Percentiles rank a stretch among this genome's conserved stretches.
phyloP scores from a whole-genome alignment of 30 jellyfish, hydroid and myxozoan genomes.

The Clytia hemisphaerica region DNA sequence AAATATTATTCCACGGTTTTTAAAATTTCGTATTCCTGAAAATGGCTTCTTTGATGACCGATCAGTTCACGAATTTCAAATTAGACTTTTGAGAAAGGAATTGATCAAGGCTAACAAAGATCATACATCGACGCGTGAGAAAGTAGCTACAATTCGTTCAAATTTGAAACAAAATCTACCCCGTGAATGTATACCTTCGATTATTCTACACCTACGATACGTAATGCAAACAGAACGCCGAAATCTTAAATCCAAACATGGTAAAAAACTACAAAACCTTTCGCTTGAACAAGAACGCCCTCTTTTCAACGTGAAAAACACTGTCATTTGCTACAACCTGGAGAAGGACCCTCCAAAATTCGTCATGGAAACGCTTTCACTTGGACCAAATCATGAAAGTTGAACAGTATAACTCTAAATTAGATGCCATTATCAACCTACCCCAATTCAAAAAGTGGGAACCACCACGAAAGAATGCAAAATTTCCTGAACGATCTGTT shows the following conservation, averaged over 20 bases:
- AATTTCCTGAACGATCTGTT: conserved; percentile 14
- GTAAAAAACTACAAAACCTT: conserved; percentile 8
- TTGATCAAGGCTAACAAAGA: not conserved
- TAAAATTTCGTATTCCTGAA: too few species aligned
- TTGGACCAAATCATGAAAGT: conserved; percentile 27
- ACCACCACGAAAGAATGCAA: conserved; percentile 22
- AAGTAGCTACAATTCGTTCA: not conserved
- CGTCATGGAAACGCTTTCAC: conserved; percentile 31
- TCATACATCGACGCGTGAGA: not conserved
- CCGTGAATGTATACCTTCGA: conserved; percentile 11
- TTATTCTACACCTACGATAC: conserved; percentile 22
- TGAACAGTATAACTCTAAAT: conserved; percentile 14
- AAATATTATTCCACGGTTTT: too few species aligned
- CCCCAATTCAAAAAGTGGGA: conserved; percentile 18
- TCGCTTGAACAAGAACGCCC: conserved; percentile 30
- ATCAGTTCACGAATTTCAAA: too few species aligned
- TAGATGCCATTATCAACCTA: conserved; percentile 21
- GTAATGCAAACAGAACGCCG: conserved; percentile 1
- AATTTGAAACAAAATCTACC: conserved; percentile 13
- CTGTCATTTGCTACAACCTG: conserved; percentile 13
- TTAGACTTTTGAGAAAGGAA: too few species aligned
- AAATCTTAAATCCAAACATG: not conserved
- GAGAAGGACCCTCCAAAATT: conserved; percentile 8
- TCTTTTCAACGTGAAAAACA: conserved; percentile 22
- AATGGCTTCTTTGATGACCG: too few species aligned